These are phyloP conservation scores for Pyrgus malvae DNA, from an alignment of 2,888 invertebrate species.

Conservation along the genomic window DNA sequence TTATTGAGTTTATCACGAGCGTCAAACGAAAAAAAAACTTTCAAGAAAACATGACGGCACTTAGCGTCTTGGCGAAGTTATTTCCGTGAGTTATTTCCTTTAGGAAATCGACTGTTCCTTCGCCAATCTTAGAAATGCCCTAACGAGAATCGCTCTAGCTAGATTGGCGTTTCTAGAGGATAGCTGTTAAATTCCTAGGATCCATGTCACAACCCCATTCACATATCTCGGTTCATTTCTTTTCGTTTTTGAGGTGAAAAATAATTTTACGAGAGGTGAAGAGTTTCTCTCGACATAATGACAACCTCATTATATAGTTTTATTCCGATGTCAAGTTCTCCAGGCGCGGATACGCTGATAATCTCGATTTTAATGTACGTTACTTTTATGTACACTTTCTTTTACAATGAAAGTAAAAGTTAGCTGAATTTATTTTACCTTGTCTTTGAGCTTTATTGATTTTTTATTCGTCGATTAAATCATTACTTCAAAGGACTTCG, in stretches of 20 bases:
- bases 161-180: too few species aligned
- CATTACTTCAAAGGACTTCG: too few species aligned
- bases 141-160: constrained; percentile 36
- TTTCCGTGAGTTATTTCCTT: constrained; percentile 47
- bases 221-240: constrained; percentile 28
- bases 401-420: not conserved
- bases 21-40: constrained; percentile 8
- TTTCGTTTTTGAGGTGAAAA: constrained; percentile 20
- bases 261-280: constrained; percentile 21
- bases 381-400: not conserved
- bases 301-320: constrained; percentile 22
- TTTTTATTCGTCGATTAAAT: too few species aligned
- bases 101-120: constrained; percentile 47
- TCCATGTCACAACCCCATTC: constrained; percentile 44
- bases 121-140: constrained; percentile 39
- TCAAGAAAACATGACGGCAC: constrained; percentile 18
- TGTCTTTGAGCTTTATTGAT: too few species aligned
- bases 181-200: constrained; percentile 36
- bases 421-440: not conserved
- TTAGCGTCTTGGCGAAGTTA: constrained; percentile 38
- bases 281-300: constrained; percentile 22
- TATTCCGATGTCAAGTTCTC: constrained; percentile 18
- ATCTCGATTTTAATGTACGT: not conserved
- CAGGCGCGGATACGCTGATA: constrained; percentile 9
- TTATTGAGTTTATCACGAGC: constrained; percentile 6